Evolutionary conservation across 1,140 invertebrate genomes (phyloP).

Genomic region (Scaptodrosophila lebanonensis): DNA sequence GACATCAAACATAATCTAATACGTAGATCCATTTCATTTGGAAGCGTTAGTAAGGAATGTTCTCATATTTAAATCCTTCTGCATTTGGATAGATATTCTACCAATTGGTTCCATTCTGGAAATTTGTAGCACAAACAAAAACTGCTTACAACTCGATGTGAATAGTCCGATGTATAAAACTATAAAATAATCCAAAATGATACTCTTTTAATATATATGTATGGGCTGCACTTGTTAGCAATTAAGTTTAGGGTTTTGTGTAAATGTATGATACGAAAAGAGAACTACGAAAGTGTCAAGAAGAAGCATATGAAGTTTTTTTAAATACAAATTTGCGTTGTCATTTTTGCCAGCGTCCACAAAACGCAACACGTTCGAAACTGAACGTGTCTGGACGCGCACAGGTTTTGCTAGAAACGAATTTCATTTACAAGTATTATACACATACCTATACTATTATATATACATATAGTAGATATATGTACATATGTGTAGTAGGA

Average conservation of each 20-base stretch:
- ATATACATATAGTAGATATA: slow-evolving; percentile 33
- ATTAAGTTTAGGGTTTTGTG: slow-evolving; percentile 28
- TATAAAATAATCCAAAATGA: slow-evolving; percentile 5
- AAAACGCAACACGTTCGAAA: slow-evolving; percentile 4
- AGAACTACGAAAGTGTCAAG: slow-evolving; percentile 8
- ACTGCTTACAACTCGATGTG: too few relatives aligned
- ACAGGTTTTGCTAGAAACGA: slow-evolving; percentile 70
- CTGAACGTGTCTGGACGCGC: neutral
- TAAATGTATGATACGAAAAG: slow-evolving; percentile 14
- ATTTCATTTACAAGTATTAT: slow-evolving; percentile 46
- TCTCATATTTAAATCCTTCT: too few relatives aligned
- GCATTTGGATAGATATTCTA: too few relatives aligned
- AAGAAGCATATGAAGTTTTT: slow-evolving; percentile 33
- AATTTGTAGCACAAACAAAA: too few relatives aligned
- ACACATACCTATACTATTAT: slow-evolving; percentile 41
- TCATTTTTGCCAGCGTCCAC: slow-evolving; percentile 17
- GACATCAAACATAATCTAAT: too few relatives aligned
- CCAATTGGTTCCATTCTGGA: too few relatives aligned
- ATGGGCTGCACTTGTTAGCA: slow-evolving; percentile 40
- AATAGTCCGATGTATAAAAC: too few relatives aligned
- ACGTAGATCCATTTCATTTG: too few relatives aligned
- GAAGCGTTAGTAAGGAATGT: too few relatives aligned
- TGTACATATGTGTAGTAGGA: slow-evolving; percentile 16
- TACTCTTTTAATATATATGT: slow-evolving; percentile 15
- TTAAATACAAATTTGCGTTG: slow-evolving; percentile 28